phyloP scores from a whole-genome alignment of 1,140 invertebrate genomes.

The Cephus cinctus region DNA sequence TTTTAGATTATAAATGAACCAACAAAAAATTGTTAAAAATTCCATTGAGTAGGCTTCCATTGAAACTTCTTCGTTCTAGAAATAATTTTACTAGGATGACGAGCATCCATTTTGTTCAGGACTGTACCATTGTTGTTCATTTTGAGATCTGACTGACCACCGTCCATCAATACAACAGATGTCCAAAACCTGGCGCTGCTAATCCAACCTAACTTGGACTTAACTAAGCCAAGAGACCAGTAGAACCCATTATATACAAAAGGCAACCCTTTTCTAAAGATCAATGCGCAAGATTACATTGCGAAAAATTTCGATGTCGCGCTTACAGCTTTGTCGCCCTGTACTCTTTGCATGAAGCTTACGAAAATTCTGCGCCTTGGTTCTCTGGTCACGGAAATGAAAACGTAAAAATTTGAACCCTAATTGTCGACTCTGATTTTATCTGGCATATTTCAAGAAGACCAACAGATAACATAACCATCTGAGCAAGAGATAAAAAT shows the following conservation, averaged over 20 bases:
- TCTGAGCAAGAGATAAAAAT: background rate
- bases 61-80: too few relatives aligned
- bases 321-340: conserved; percentile 31
- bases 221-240: conserved; percentile 46
- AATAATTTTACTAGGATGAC: too few relatives aligned
- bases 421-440: background rate
- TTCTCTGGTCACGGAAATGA: background rate
- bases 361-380: background rate
- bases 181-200: conserved; percentile 40
- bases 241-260: conserved; percentile 43
- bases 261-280: conserved; percentile 46
- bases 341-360: background rate
- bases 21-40: too few relatives aligned
- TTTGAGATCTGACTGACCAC: conserved; percentile 50
- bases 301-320: conserved; percentile 43
- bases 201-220: conserved; percentile 50
- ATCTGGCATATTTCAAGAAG: background rate
- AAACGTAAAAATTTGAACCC: background rate
- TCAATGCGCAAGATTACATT: conserved; percentile 56
- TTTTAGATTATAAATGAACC: too few relatives aligned
- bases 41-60: too few relatives aligned
- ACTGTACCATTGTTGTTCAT: conserved; percentile 48
- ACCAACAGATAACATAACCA: too few relatives aligned
- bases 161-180: conserved; percentile 52
- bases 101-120: too few relatives aligned